Evolutionary conservation across 2,113 vertebrate genomes (phyloP).

Genomic region (Okapia johnstoni): DNA sequence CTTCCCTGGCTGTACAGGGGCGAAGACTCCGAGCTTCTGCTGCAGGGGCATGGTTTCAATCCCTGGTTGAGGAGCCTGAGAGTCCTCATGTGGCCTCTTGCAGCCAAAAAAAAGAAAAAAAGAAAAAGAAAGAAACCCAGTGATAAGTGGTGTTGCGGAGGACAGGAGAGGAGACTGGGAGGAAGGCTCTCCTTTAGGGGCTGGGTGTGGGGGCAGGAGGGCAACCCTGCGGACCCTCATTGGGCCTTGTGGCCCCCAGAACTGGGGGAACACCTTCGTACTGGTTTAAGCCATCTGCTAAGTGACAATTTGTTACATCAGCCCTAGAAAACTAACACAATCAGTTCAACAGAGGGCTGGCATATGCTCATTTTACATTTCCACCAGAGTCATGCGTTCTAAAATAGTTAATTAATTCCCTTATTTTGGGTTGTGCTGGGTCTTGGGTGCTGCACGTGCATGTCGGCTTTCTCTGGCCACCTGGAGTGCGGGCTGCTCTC

Average conservation of each 20-base stretch:
- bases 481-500: background rate
- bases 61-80: background rate
- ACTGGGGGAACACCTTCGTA: background rate
- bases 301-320: background rate
- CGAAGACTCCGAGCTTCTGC: background rate
- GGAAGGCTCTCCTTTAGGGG: background rate
- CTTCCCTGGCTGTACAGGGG: background rate
- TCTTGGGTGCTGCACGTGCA: accelerated
- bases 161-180: background rate
- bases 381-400: background rate
- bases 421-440: background rate
- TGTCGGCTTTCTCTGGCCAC: background rate
- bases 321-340: background rate
- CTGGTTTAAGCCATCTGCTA: background rate
- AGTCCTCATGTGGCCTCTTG: background rate
- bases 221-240: accelerated
- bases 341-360: background rate
- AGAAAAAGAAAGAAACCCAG: background rate
- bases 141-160: background rate
- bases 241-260: background rate
- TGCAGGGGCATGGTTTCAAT: background rate
- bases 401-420: background rate
- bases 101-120: background rate
- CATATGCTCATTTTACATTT: background rate
- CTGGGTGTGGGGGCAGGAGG: background rate